A percentile compares a stretch with the other conserved stretches of the same genome.
These are phyloP conservation scores for Cephalopholis sonnerati DNA, from an alignment of 2,113 vertebrate species.

Conservation along the genomic window DNA sequence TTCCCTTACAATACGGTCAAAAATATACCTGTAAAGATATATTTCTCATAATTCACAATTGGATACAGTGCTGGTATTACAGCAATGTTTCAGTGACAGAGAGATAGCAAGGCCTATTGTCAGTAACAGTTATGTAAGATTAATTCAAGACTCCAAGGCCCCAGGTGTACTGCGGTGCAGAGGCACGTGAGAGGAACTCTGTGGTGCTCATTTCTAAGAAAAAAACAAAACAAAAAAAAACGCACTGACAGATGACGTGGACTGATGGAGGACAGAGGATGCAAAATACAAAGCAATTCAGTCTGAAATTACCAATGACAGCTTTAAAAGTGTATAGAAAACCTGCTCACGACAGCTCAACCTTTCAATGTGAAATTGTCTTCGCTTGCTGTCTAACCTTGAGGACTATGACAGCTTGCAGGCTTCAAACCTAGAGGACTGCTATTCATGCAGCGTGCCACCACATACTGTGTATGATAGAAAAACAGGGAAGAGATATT, in stretches of 20 bases:
- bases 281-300: conserved; percentile 24
- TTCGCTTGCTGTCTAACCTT: not conserved
- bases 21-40: not conserved
- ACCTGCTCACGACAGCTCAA: not conserved
- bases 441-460: conserved; percentile 10
- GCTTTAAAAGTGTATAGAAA: conserved; percentile 6
- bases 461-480: not conserved
- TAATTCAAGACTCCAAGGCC: conserved; percentile 7
- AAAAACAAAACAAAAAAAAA: not conserved
- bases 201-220: not conserved
- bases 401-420: not conserved
- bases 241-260: not conserved
- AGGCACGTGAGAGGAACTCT: conserved; percentile 12
- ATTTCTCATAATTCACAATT: not conserved
- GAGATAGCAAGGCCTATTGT: not conserved
- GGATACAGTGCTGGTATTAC: not conserved
- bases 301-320: not conserved
- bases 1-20: not conserved
- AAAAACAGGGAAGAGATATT: not conserved
- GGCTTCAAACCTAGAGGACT: not conserved
- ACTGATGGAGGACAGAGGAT: not conserved
- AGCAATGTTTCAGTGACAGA: not conserved
- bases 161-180: not conserved
- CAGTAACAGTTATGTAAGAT: conserved; percentile 3
- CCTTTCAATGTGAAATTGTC: not conserved